phyloP scores from a whole-genome alignment of 2,797 vertebrate species.

The Eptatretus atami region DNA sequence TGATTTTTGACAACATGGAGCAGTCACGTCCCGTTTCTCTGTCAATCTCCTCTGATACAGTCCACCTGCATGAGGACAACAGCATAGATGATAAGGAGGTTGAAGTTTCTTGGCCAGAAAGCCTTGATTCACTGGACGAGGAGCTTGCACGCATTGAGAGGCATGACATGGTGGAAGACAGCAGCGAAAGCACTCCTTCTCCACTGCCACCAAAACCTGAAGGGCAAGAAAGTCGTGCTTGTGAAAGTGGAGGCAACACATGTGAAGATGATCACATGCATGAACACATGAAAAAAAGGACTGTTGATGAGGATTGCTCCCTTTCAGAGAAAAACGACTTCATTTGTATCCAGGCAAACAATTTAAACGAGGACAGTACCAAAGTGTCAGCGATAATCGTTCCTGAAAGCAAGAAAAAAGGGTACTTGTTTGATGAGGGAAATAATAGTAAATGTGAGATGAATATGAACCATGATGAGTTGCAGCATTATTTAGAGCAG shows the following conservation, averaged over 20 bases:
- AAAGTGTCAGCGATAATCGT: background rate
- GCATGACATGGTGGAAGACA: constrained; percentile 86
- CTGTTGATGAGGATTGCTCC: constrained; percentile 2
- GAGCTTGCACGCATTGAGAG: constrained; percentile 78
- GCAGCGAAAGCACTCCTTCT: constrained; percentile 69
- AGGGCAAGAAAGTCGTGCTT: background rate
- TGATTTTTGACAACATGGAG: too few relatives aligned
- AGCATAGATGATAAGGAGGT: too few relatives aligned
- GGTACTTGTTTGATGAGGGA: too few relatives aligned
- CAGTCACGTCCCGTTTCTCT: too few relatives aligned
- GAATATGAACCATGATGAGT: too few relatives aligned
- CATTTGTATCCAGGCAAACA: too few relatives aligned
- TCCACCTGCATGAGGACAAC: too few relatives aligned
- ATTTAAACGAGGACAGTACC: too few relatives aligned
- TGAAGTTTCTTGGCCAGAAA: constrained; percentile 12
- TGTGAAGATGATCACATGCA: background rate
- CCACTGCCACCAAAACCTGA: constrained; percentile 25
- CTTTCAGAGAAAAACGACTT: background rate
- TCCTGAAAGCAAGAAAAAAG: background rate
- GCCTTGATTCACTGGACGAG: constrained; percentile 38
- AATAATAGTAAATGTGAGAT: too few relatives aligned
- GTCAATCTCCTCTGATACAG: too few relatives aligned
- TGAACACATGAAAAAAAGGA: background rate
- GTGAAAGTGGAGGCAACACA: background rate
- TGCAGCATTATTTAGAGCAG: too few relatives aligned